Base-by-base conservation (phyloP, 2,888 invertebrate species). In the Tryphoninae sp. region DNA sequence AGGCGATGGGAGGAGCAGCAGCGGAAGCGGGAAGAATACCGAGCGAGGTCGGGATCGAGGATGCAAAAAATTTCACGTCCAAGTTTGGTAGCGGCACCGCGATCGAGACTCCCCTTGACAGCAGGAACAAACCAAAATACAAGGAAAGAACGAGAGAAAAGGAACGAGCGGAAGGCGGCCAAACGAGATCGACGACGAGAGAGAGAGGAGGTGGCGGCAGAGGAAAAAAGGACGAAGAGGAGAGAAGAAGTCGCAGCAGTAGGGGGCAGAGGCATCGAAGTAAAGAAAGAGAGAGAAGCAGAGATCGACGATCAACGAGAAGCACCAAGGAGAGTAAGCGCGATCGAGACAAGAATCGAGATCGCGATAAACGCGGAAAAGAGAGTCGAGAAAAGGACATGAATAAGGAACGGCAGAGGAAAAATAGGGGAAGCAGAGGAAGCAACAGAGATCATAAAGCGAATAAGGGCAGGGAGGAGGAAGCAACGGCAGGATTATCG, bases 51-150 rank as follows among this genome's bases (percentile, higher is more conserved):
- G 9, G 62, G 64, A 65, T 40, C 42, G 45, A 65, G 76, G 13
- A 68, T 62, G 26, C 1, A 73, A 22, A 84, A 6, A 55, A 61
- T 4, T 49, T 91, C 89, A 83, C 89, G 88, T 62, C 89, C 79
- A 84, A 7, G 85, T 86, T 19, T 59, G 49, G 22, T 85, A 86
- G 58, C 83, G 80, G 45, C 7, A 7, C 45, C 26, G 45, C 9
- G 0, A 8, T 45, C 58, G 89, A 71, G 88, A 26, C 64, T 6
- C 55, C 62, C 65, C 4, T 33, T 33, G 55, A 72, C 67, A 90
- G 90, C 69, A 89, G 87, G 64, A 91, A 89, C 81, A 90, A 89
- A 45, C 88, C 87, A 61, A 88, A 90, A 81, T 87, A 88, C 62
- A 87, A 89, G 22, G 58, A 82, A 16, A 87, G 84, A 85, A 87